phyloP scores from a whole-genome alignment of 1,140 invertebrate species.

The Magallana ariakensis region DNA sequence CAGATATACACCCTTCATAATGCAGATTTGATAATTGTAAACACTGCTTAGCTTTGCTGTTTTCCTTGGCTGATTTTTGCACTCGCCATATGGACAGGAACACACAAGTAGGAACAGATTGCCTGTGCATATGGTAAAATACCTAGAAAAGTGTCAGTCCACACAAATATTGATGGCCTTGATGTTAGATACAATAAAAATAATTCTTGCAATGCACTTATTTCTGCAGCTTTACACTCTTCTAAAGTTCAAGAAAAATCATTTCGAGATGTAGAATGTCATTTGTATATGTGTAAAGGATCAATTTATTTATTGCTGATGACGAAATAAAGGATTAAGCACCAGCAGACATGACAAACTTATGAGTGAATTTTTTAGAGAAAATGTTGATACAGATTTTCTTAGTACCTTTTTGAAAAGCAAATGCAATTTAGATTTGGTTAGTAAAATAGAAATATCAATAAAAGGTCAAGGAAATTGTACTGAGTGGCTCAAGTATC shows the following conservation, averaged over 20 bases:
- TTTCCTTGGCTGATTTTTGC: too few species aligned
- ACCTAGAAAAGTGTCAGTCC: constrained; percentile 26
- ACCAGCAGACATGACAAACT: background rate
- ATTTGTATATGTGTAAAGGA: constrained; percentile 18
- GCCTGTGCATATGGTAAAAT: constrained; percentile 10
- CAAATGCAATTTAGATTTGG: background rate
- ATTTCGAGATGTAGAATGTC: background rate
- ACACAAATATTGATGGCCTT: constrained; percentile 22
- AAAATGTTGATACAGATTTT: background rate
- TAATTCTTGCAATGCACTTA: background rate
- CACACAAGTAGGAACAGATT: too few species aligned
- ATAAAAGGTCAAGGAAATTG: background rate
- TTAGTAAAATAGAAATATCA: constrained; percentile 2
- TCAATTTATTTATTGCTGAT: background rate
- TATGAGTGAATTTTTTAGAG: background rate
- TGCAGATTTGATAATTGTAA: too few species aligned
- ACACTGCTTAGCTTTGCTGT: too few species aligned
- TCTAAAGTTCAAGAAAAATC: background rate
- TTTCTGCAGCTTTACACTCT: background rate
- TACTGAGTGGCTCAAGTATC: background rate
- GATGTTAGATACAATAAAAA: constrained; percentile 9
- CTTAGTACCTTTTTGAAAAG: constrained; percentile 11
- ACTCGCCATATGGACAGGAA: too few species aligned
- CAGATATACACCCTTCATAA: too few species aligned
- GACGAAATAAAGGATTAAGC: background rate